Evolutionary conservation across 2,888 invertebrate genomes (phyloP), one percentile per base, ranked within the genome.

Genomic region (Acheta domesticus): DNA sequence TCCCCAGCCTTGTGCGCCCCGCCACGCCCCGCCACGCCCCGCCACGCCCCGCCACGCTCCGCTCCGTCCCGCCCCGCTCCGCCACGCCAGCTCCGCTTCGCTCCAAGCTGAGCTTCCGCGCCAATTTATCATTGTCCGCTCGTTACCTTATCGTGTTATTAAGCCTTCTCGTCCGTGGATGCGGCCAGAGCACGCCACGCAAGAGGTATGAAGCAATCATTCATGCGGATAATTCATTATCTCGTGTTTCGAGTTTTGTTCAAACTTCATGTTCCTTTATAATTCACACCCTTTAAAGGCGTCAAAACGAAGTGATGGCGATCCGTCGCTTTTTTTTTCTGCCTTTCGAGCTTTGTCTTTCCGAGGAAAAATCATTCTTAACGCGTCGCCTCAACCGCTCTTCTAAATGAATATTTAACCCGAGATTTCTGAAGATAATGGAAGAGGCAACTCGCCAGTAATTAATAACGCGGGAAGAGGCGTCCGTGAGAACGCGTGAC

Each of bases 61-160:
- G 36, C 36, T 5, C 36, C 36, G 36, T 8, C 5, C 5, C 36
- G 36, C 36, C 36, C 5, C 23, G 36, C 36, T 5, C 36, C 36
- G 8, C 8, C 36, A 0, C 36, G 36, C 36, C 8, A 8, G 36
- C 36, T 36, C 8, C 36, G 36, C 36, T 36, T 36, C 62, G 16
- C n/a, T 62, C n/a, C 16, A 5, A 62, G 62, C 62, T n/a, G 4
- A 12, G 14, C n/a, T 62, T 62, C 62, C 62, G 62, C 62, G 62
- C 62, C 62, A 77, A 77, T 77, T 49, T 49, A 77, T 77, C 77
- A 77, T 14, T 77, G 77, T 77, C 49, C 21, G 49, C 77, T 77
- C 50, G 14, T 77, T 23, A 48, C 12, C 16, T 48, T 77, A 49
- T 49, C 77, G 49, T 77, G 77, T 77, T 77, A 77, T 77, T 77